phyloP scores from a whole-genome alignment of 30 jellyfish, hydroid and myxozoan species.

The Aurelia sp. region DNA sequence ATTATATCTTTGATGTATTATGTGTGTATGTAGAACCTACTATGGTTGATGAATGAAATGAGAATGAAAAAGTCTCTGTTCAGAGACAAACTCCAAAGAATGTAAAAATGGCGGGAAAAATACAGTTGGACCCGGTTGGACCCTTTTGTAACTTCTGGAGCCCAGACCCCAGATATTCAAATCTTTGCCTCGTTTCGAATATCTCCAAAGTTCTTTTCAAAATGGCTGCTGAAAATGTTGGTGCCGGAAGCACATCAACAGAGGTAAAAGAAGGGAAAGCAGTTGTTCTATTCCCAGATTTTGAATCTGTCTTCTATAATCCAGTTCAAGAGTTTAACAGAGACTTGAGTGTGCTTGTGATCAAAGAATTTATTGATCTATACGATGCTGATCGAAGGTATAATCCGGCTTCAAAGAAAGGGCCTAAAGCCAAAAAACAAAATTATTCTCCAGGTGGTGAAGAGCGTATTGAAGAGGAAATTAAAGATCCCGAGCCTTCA shows the following conservation, averaged over 20 bases:
- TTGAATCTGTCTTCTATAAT: constrained; percentile 83
- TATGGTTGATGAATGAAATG: too few species aligned
- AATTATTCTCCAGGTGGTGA: background rate
- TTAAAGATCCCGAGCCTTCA: background rate
- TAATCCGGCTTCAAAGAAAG: background rate
- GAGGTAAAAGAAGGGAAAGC: constrained; percentile 95
- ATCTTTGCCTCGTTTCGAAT: background rate
- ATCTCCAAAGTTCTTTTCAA: background rate
- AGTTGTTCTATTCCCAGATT: constrained; percentile 66
- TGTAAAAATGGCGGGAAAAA: background rate
- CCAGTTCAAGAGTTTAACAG: constrained; percentile 96
- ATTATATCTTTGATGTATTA: too few species aligned
- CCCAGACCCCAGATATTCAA: background rate
- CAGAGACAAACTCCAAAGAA: too few species aligned
- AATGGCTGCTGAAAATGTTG: background rate
- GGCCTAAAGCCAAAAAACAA: background rate
- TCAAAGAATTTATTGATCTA: constrained; percentile 45
- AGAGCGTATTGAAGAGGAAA: background rate
- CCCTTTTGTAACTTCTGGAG: background rate
- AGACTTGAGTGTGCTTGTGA: constrained; percentile 86
- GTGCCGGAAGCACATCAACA: background rate
- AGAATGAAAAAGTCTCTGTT: too few species aligned
- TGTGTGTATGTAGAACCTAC: too few species aligned
- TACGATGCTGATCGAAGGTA: background rate
- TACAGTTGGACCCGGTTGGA: background rate